Base-by-base conservation (phyloP, 2,113 vertebrate species). In the Redunca redunca region DNA sequence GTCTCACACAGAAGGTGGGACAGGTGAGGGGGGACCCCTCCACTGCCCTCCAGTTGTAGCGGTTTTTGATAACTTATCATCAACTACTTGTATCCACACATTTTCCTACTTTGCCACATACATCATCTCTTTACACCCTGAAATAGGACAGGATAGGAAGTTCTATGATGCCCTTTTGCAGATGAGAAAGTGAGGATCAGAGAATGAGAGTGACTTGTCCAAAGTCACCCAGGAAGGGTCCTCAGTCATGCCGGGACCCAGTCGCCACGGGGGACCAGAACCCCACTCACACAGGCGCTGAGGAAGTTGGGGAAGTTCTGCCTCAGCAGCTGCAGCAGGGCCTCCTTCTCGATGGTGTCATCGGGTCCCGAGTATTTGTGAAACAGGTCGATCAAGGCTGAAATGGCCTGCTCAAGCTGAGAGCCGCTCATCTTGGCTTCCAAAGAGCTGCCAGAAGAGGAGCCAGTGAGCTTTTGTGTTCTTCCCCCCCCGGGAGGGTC, bases 301-400 rank as follows among this genome's bases (percentile, higher is more conserved):
- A 99, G 95, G 93, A 98, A 98, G 80, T 28, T 55, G 0, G 94
- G 67, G 9, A 96, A 97, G 77, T 96, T 96, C n/a, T 97, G 91
- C 0, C 0, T 43, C 77, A 98, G 0, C 62, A 98, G 3, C 0
- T 2, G 58, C 0, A 0, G 0, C 48, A 98, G 26, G 0, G 91
- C 1, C 3, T 5, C 0, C 93, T 95, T 48, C 23, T 91, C 5
- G 0, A 87, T 60, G 7, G 2, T 77, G 5, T 91, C 58, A 16
- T 82, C 4, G 0, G 6, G 0, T 0, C 3, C 40, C 0, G 23
- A 64, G 77, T 84, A 26, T 25, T 57, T 40, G 36, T 95, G 89
- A 33, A 84, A 92, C 30, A 82, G 1, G 1, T 58, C 0, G 0
- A 95, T 77, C 21, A 71, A 3, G 13, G 0, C 14, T 26, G 25